A percentile compares a stretch with the other conserved stretches of the same genome.
Conservation (phyloP, 2,113 vertebrate species). For the Alligator mississippiensis region DNA sequence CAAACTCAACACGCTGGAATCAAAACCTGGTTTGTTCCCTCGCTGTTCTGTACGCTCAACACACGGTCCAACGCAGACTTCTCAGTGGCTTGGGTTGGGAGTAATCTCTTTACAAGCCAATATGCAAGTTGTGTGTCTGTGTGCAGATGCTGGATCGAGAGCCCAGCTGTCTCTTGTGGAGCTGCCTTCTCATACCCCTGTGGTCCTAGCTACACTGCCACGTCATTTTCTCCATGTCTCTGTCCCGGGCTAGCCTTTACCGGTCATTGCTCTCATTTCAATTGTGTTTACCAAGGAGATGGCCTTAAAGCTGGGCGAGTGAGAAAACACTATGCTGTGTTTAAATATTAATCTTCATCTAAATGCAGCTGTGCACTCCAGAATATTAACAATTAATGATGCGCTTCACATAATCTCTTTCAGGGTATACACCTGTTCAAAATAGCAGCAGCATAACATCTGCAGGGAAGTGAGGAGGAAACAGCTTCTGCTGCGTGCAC, state of each 20-base stretch:
- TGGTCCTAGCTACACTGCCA: background rate
- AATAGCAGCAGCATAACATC: background rate
- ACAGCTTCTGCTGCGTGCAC: background rate
- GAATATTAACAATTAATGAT: background rate
- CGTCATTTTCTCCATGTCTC: background rate
- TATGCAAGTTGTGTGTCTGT: background rate
- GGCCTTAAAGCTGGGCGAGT: background rate
- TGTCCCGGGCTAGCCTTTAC: background rate
- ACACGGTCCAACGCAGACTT: background rate
- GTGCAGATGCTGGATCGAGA: background rate
- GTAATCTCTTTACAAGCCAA: background rate
- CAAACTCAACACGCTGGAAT: background rate
- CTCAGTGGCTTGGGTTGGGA: no score
- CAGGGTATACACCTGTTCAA: background rate
- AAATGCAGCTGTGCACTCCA: background rate
- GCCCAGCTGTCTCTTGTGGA: background rate
- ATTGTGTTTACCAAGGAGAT: background rate
- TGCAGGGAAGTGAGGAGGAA: background rate
- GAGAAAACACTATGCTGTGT: background rate
- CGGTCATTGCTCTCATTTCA: background rate
- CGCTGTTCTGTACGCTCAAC: background rate
- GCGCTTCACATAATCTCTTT: background rate
- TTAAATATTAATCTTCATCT: background rate
- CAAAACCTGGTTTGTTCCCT: background rate
- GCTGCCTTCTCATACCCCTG: background rate